A percentile compares a stretch with the other conserved stretches of the same genome.
These are phyloP conservation scores for Rhinolophus ferrumequinum DNA, from an alignment of 2,113 vertebrate species.

Conservation along the genomic window DNA sequence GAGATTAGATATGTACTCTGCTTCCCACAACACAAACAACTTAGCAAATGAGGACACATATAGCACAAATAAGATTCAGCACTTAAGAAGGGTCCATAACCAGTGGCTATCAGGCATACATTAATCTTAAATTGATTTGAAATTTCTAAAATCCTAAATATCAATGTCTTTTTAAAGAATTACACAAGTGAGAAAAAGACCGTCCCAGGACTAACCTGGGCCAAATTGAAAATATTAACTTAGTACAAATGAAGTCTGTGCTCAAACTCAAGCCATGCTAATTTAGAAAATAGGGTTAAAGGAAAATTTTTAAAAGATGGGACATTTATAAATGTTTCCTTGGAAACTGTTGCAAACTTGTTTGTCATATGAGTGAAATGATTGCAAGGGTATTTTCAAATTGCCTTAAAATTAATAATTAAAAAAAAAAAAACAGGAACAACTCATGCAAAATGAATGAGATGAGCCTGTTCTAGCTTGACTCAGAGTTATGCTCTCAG, in stretches of 20 bases:
- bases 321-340: conserved; percentile 61
- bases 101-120: neutral
- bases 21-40: neutral
- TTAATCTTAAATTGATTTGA: conserved; percentile 14
- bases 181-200: neutral
- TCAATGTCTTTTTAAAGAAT: neutral
- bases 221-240: neutral
- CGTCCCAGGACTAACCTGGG: neutral
- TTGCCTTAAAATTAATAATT: conserved; percentile 72
- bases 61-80: neutral
- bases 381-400: conserved; percentile 75
- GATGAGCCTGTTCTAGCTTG: conserved; percentile 62
- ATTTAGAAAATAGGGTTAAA: conserved; percentile 62
- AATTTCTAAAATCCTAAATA: neutral
- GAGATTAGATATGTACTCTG: neutral
- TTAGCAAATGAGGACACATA: neutral
- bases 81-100: neutral
- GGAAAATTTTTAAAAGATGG: conserved; percentile 13
- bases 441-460: conserved; percentile 72
- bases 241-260: neutral
- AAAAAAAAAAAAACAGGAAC: conserved; percentile 37
- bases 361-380: conserved; percentile 62
- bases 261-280: conserved; percentile 51
- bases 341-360: conserved; percentile 66
- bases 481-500: conserved; percentile 30